phyloP scores from a whole-genome alignment of 2,113 vertebrate genomes.

The Tetrax tetrax region DNA sequence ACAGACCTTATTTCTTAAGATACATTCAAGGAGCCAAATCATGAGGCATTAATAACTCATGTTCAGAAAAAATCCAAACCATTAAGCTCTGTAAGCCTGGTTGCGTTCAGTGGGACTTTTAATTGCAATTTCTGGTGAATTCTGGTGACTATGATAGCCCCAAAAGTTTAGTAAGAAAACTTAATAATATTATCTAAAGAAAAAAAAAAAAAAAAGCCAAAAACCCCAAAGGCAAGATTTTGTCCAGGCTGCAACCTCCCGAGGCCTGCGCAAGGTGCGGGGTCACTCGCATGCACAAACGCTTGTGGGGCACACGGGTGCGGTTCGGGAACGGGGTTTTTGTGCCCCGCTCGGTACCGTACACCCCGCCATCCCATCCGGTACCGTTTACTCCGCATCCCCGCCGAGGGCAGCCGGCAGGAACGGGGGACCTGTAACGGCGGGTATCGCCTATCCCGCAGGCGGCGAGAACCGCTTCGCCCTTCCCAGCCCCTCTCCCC shows the following conservation, averaged over 20 bases:
- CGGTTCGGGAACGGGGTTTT: background rate
- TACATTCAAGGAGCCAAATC: background rate
- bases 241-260: no score
- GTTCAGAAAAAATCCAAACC: no score
- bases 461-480: background rate
- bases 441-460: no score
- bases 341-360: background rate
- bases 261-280: rapidly evolving
- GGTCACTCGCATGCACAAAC: rapidly evolving
- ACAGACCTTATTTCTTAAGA: background rate
- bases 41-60: rapidly evolving
- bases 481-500: background rate
- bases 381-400: no score
- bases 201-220: no score
- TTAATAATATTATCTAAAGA: background rate
- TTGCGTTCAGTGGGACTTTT: background rate
- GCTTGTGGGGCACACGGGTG: rapidly evolving
- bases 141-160: background rate
- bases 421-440: no score
- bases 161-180: background rate
- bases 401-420: no score
- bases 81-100: background rate
- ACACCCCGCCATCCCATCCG: no score
- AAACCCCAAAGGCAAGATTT: background rate
- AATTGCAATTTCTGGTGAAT: background rate